Percentiles rank a stretch among this genome's conserved stretches.
Evolutionary conservation across 2,113 vertebrate species (phyloP).

Genomic region (Eptesicus fuscus): DNA sequence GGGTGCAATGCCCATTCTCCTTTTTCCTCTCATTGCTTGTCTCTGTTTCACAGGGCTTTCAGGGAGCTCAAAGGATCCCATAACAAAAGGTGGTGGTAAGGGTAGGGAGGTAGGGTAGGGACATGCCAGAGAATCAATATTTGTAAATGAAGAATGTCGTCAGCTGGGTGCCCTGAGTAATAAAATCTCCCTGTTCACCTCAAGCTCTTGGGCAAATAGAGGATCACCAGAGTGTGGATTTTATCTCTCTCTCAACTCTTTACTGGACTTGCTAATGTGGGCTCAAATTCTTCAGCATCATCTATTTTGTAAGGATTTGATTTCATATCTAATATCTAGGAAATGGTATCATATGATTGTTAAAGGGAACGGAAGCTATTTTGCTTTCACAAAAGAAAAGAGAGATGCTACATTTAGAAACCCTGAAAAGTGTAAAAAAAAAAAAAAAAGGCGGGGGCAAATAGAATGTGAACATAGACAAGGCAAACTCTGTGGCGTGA

Average conservation of each 20-base stretch:
- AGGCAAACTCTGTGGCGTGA: background rate
- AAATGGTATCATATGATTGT: constrained; percentile 30
- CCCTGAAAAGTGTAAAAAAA: constrained; percentile 28
- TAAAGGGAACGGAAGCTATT: constrained; percentile 51
- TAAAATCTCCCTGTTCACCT: constrained; percentile 58
- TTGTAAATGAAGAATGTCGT: constrained; percentile 53
- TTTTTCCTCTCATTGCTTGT: background rate
- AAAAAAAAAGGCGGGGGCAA: background rate
- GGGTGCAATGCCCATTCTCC: too few species aligned
- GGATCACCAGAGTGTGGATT: constrained; percentile 28
- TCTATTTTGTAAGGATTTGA: constrained; percentile 61
- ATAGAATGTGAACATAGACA: background rate
- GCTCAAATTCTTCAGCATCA: constrained; percentile 66
- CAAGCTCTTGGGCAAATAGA: constrained; percentile 21
- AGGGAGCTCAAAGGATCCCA: background rate
- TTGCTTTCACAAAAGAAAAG: constrained; percentile 54
- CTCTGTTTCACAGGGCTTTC: background rate
- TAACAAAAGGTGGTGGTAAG: background rate
- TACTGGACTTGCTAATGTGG: constrained; percentile 60
- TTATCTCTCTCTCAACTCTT: constrained; percentile 44
- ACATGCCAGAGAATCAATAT: constrained; percentile 58
- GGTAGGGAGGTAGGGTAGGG: background rate
- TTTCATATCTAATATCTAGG: constrained; percentile 58
- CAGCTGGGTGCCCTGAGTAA: constrained; percentile 42
- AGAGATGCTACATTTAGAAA: constrained; percentile 53